Evolutionary conservation across 2,888 invertebrate genomes (phyloP), one percentile per base, ranked within the genome.

Genomic region (Ectobius pallidus): DNA sequence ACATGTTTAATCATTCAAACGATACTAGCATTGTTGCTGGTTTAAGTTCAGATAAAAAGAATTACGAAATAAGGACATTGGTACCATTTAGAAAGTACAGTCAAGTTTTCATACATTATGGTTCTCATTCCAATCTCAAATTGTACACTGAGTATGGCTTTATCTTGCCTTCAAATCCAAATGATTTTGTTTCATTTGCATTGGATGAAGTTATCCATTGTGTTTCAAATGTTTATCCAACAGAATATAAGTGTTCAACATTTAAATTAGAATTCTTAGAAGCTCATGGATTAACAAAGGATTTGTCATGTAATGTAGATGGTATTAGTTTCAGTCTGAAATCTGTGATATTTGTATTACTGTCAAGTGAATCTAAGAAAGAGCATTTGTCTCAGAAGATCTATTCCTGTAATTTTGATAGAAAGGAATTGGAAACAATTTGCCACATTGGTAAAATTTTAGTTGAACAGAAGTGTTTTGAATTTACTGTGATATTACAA

Each of bases 131-230:
- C 78, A 97, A 93, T 84, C 82, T 88, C 0, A 92, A 92, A 81
- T 84, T 97, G n/a, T 88, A 93, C 39, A 85, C 91, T 0, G 94
- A 97, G 79, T 97, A 97, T 85, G 97, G 97, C 0, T 97, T 97
- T 82, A 90, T 89, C 78, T 82, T 92, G 74, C 86, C 89, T 0
- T 80, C 83, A 6, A 95, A 94, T 85, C 85, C 86, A 39, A 84
- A 92, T 77, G 92, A 93, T 82, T 87, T 83, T 80, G 86, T 93
- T 68, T 83, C 85, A 69, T 87, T 94, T 78, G 80, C 83, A 39
- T 85, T 89, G 78, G 83, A 84, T 46, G 86, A 87, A 78, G 81
- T 92, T 44, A 80, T 76, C 30, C 67, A 69, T 30, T 73, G 73
- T 27, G 67, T 76, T 11, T 73, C 77, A 58, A 69, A 75, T 20